phyloP scores from a whole-genome alignment of 2,888 invertebrate species.

The Leptopilina myrica region DNA sequence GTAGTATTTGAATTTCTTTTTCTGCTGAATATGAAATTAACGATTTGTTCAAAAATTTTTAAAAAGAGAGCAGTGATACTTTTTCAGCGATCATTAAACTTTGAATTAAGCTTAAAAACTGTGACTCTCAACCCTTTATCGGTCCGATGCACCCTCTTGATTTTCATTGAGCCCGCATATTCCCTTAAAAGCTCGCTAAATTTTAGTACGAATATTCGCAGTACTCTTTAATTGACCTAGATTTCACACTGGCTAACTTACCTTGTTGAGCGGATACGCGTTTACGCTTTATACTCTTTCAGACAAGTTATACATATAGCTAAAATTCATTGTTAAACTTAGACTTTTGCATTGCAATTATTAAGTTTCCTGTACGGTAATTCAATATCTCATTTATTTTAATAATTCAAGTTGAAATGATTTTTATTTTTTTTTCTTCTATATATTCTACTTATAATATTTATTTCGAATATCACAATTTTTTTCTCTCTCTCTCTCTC shows the following conservation, averaged over 20 bases:
- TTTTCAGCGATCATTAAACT: neutral
- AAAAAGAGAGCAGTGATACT: too few species aligned
- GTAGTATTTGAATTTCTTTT: too few species aligned
- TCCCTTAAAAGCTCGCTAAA: conserved; percentile 26
- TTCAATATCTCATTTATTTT: conserved; percentile 35
- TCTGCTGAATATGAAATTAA: too few species aligned
- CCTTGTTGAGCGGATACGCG: conserved; percentile 13
- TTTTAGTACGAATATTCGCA: conserved; percentile 25
- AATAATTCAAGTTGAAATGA: neutral
- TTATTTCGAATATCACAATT: too few species aligned
- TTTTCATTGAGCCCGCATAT: conserved; percentile 33
- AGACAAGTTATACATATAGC: neutral
- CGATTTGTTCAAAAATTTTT: too few species aligned
- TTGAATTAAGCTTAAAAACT: neutral
- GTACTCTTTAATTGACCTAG: conserved; percentile 32
- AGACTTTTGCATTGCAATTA: conserved; percentile 49
- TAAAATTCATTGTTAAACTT: conserved; percentile 20
- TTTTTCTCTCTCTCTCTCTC: neutral
- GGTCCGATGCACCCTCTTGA: neutral
- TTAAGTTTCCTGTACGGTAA: conserved; percentile 43
- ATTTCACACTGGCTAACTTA: conserved; percentile 30
- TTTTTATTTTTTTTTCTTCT: neutral
- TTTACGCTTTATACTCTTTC: conserved; percentile 33
- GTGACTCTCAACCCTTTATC: conserved; percentile 1
- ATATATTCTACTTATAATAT: neutral